Percentiles rank a stretch among this genome's conserved stretches.
These are phyloP conservation scores for Indri indri DNA, from an alignment of 2,113 vertebrate genomes.

Conservation along the genomic window DNA sequence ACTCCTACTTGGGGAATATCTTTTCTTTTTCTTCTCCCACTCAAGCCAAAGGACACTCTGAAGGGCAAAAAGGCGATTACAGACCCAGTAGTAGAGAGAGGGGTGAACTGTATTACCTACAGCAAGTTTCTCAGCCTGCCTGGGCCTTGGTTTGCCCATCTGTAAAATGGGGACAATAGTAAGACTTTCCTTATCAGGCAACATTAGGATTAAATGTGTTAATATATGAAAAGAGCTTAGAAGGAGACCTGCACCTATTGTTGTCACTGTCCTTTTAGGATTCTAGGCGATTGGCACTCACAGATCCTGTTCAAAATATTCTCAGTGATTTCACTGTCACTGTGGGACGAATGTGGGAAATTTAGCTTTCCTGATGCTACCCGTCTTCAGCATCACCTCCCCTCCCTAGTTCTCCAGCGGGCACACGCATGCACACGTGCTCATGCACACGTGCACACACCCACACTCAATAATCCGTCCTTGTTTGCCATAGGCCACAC, in stretches of 20 bases:
- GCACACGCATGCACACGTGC: not conserved
- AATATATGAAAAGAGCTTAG: not conserved
- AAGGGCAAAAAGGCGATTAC: not conserved
- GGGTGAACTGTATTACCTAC: not conserved
- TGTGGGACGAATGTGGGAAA: not conserved
- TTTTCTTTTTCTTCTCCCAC: not conserved
- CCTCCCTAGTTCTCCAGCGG: not conserved
- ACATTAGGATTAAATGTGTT: not conserved
- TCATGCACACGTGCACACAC: not conserved
- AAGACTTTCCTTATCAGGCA: not conserved
- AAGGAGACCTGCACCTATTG: not conserved
- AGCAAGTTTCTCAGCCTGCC: not conserved
- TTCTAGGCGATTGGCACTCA: not conserved
- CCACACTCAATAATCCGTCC: conserved; percentile 32
- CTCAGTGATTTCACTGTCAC: not conserved
- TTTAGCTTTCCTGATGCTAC: not conserved
- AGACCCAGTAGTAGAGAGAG: not conserved
- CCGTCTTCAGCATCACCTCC: not conserved
- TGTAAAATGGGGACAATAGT: not conserved
- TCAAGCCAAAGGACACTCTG: not conserved
- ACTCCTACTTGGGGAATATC: not conserved
- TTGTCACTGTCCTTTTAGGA: not conserved
- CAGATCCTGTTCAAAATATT: not conserved
- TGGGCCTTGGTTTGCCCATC: not conserved
- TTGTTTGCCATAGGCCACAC: conserved; percentile 60